Evolutionary conservation across 1,140 invertebrate genomes (phyloP), one percentile per base, ranked within the genome.

Genomic region (Mactra quadrangularis): DNA sequence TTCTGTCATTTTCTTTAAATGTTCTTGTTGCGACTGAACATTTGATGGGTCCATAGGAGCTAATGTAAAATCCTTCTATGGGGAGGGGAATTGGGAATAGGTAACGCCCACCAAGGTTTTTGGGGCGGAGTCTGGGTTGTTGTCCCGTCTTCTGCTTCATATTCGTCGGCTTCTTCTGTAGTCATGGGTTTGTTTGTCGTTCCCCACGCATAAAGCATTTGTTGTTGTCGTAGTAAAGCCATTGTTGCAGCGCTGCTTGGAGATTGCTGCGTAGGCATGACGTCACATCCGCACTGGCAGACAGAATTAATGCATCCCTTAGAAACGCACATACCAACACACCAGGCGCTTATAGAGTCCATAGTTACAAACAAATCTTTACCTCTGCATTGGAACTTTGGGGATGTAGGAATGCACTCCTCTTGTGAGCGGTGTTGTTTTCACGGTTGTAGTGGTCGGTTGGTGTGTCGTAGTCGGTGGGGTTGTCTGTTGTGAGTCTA

Each of bases 91-190:
- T 19, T 60, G 0, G 52, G 47, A 3, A 22, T 38, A 60, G n/a
- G 72, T 15, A 15, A 31, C 55, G n/a, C 13, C 53, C 38, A n/a
- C 55, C 31, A 31, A 22, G 50, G 29, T 17, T 35, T 57, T 27
- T 15, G 3, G 3, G 72, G 33, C 15, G 55, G 38, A 4, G 55
- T 9, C 31, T 9, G 33, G 1, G 33, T 35, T 1, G 1, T 41
- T 25, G 72, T 75, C 1, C 31, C 72, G 55, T 78, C 75, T 53
- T 78, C 75, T 1, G 35, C 27, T 55, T 78, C 75, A 31, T 6
- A 33, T 62, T 78, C 75, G 9, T 78, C 75, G n/a, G 72, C 55
- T 38, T 78, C 75, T 25, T 78, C 75, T n/a, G 75, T 78, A 6
- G 74, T 77, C n/a, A 52, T 31, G 25, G 55, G 31, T 19, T 31